phyloP scores from a whole-genome alignment of 2,888 invertebrate genomes.

The Masnerella sp. region DNA sequence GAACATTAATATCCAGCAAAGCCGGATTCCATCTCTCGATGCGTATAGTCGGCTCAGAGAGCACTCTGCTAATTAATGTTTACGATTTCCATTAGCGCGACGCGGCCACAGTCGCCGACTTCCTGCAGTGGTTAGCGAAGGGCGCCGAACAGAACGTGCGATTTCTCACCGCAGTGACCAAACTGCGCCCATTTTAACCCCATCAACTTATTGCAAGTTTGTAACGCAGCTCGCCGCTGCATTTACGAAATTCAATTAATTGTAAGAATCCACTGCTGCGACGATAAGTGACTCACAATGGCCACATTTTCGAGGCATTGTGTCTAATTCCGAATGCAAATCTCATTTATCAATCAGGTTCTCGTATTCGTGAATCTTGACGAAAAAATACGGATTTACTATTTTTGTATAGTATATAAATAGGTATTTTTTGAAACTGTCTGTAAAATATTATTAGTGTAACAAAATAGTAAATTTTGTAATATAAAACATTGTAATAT shows the following conservation, averaged over 20 bases:
- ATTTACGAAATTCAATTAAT: constrained; percentile 42
- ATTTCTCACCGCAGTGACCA: constrained; percentile 59
- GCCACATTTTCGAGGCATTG: background rate
- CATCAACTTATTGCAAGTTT: constrained; percentile 48
- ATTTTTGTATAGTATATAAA: too few species aligned
- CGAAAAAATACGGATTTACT: too few species aligned
- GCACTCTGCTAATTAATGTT: constrained; percentile 71
- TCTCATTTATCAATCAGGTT: too few species aligned
- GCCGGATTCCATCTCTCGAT: constrained; percentile 62
- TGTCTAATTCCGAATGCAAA: too few species aligned
- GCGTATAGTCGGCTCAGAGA: constrained; percentile 58
- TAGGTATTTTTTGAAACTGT: too few species aligned
- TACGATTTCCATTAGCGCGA: constrained; percentile 72
- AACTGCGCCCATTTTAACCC: constrained; percentile 47
- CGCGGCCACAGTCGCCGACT: constrained; percentile 67
- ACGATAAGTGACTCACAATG: constrained; percentile 6
- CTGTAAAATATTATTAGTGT: too few species aligned
- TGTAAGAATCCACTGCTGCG: constrained; percentile 16
- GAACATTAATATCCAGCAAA: constrained; percentile 51
- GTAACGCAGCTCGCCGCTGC: constrained; percentile 6
- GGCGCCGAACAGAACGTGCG: constrained; percentile 42
- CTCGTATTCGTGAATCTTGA: too few species aligned
- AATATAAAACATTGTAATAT: too few species aligned
- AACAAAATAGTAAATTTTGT: too few species aligned
- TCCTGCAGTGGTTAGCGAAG: constrained; percentile 63